phyloP scores from a whole-genome alignment of 2,888 invertebrate genomes.

The Parnassius apollo region DNA sequence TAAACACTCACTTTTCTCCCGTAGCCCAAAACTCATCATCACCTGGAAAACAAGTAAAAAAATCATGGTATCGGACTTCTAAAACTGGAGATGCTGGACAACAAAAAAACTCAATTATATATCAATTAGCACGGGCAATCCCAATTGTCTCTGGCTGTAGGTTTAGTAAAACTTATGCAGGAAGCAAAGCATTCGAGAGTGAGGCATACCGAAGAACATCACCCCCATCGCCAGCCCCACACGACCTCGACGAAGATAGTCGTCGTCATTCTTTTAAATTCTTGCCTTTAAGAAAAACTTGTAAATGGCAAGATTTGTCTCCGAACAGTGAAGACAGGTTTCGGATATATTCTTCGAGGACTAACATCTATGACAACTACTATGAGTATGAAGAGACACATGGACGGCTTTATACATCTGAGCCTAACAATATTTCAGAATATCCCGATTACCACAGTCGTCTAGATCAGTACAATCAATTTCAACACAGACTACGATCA shows the following conservation, averaged over 20 bases:
- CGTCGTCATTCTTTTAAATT: conserved; percentile 4
- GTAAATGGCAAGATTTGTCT: conserved; percentile 12
- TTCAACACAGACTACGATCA: background rate
- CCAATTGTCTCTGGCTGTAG: conserved; percentile 2
- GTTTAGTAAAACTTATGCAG: background rate
- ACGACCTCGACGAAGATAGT: conserved; percentile 7
- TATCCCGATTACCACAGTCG: background rate
- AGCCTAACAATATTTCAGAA: conserved; percentile 5
- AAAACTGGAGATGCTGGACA: background rate
- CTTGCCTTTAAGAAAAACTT: background rate
- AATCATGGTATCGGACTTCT: background rate
- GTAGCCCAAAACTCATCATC: conserved; percentile 7
- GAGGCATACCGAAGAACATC: background rate
- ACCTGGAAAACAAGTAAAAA: background rate
- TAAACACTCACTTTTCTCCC: background rate
- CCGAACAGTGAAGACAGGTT: conserved; percentile 4
- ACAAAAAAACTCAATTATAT: conserved; percentile 1
- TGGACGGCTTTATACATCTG: conserved; percentile 2
- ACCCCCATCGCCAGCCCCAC: conserved; percentile 20
- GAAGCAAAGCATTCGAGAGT: conserved; percentile 14
- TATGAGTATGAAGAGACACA: background rate
- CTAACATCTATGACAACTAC: background rate
- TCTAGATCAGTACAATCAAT: background rate
- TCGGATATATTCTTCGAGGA: background rate
- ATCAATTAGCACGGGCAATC: conserved; percentile 4